Evolutionary conservation across 2,888 invertebrate genomes (phyloP).

Genomic region (Epiblema foenella): DNA sequence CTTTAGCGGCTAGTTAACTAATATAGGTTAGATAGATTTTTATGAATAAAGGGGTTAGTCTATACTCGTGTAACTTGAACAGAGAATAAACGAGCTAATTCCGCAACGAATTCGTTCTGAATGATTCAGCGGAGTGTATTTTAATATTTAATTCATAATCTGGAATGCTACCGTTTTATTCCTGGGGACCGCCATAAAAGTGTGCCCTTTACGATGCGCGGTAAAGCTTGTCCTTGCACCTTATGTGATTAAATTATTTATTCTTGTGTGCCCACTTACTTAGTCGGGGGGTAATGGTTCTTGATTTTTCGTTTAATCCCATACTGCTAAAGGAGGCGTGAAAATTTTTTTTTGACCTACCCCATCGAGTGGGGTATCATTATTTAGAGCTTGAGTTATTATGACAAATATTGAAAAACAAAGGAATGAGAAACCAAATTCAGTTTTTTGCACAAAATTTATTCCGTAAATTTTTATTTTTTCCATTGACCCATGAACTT

Average conservation of each 20-base stretch:
- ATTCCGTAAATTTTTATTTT: too few relatives aligned
- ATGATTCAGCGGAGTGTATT: slow-evolving; percentile 55
- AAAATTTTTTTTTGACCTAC: too few relatives aligned
- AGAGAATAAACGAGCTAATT: slow-evolving; percentile 26
- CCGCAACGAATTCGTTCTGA: slow-evolving; percentile 13
- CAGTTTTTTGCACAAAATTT: too few relatives aligned
- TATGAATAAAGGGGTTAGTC: too few relatives aligned
- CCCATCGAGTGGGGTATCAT: too few relatives aligned
- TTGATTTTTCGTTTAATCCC: slow-evolving; percentile 4
- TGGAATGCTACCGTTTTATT: slow-evolving; percentile 58
- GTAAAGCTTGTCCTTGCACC: slow-evolving; percentile 41
- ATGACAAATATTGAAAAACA: too few relatives aligned
- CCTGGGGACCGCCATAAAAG: slow-evolving; percentile 64
- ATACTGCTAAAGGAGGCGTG: too few relatives aligned
- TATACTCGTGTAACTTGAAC: not conserved
- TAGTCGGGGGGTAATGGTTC: slow-evolving; percentile 12
- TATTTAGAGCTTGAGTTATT: too few relatives aligned
- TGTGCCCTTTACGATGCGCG: slow-evolving; percentile 58
- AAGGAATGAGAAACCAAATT: too few relatives aligned
- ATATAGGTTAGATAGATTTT: too few relatives aligned
- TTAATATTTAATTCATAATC: slow-evolving; percentile 70
- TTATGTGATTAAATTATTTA: slow-evolving; percentile 47
- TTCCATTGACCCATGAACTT: too few relatives aligned
- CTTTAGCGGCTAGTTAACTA: too few relatives aligned
- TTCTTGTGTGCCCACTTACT: slow-evolving; percentile 37